These are phyloP conservation scores for Sycophaga agraensis DNA, from an alignment of 1,140 invertebrate species.

Conservation along the genomic window DNA sequence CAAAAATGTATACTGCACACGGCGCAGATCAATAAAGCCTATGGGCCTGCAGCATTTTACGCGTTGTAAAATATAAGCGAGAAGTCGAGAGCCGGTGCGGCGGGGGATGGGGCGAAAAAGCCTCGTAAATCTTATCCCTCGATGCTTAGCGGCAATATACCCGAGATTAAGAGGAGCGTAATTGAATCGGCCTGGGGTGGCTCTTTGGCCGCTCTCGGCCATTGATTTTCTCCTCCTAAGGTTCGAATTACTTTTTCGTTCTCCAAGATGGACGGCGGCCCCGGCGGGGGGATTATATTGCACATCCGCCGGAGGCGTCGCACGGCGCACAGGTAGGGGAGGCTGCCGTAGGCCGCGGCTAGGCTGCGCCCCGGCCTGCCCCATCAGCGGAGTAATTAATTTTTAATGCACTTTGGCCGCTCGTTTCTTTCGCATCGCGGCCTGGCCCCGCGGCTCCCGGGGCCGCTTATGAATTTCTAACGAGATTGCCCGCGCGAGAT, in stretches of 20 bases:
- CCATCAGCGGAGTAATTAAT: slow-evolving; percentile 61
- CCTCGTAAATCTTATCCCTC: slow-evolving; percentile 22
- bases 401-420: slow-evolving; percentile 60
- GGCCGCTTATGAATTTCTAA: slow-evolving; percentile 60
- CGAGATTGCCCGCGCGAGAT: slow-evolving; percentile 58
- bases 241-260: slow-evolving; percentile 29
- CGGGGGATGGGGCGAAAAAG: too few relatives aligned
- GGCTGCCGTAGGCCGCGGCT: too few relatives aligned
- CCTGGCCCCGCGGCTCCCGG: slow-evolving; percentile 21
- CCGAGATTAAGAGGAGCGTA: slow-evolving; percentile 25
- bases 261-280: slow-evolving; percentile 14
- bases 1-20: too few relatives aligned
- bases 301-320: too few relatives aligned
- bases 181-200: slow-evolving; percentile 18
- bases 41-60: too few relatives aligned
- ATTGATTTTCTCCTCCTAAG: slow-evolving; percentile 20
- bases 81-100: too few relatives aligned
- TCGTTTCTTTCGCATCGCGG: slow-evolving; percentile 59
- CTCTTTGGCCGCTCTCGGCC: not conserved
- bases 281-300: too few relatives aligned
- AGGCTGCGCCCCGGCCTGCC: too few relatives aligned
- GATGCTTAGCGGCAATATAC: slow-evolving; percentile 22
- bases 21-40: too few relatives aligned
- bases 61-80: too few relatives aligned
- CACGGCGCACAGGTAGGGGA: too few relatives aligned